Conservation (phyloP, 2,113 vertebrate species). For the Halichoerus grypus region DNA sequence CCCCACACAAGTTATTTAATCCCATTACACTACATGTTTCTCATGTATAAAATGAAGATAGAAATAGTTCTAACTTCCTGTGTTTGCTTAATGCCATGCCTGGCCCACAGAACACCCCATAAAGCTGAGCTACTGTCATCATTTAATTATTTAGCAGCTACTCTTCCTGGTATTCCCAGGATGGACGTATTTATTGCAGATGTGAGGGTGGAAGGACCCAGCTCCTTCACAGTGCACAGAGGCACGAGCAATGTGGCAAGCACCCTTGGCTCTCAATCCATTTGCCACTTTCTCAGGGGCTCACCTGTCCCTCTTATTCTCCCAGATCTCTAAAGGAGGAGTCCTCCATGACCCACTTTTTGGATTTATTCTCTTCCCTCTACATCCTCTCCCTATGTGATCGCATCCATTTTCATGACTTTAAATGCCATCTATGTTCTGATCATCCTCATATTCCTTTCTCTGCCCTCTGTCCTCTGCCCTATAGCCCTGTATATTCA, state of each 20-base stretch:
- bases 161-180: no score
- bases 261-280: accelerated
- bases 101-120: accelerated
- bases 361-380: not conserved
- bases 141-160: not conserved
- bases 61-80: not conserved
- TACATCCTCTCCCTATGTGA: not conserved
- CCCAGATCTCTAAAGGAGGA: not conserved
- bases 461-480: not conserved
- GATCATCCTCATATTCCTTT: not conserved
- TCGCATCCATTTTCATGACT: not conserved
- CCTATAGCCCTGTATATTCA: not conserved
- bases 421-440: not conserved
- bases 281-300: not conserved
- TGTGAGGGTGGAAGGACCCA: no score
- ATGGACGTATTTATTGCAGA: not conserved
- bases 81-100: not conserved
- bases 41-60: not conserved
- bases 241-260: no score
- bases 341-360: not conserved
- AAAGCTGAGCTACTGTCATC: not conserved
- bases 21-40: not conserved
- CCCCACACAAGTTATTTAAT: not conserved
- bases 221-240: not conserved
- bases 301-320: not conserved